phyloP scores from a whole-genome alignment of 2,113 vertebrate genomes.

The Psilopogon haemacephalus region DNA sequence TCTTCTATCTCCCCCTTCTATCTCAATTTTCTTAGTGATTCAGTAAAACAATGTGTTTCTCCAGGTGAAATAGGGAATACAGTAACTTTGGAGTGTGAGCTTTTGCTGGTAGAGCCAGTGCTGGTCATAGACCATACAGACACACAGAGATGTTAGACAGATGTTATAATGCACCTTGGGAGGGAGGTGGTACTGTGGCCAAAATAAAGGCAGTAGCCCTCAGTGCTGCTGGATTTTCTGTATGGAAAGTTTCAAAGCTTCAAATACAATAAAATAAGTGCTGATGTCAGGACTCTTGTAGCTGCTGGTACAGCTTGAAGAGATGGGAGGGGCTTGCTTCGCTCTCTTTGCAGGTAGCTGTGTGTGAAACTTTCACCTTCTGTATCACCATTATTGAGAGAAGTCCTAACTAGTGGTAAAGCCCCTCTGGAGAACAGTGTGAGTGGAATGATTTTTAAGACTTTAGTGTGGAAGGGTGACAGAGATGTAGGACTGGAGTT shows the following conservation, averaged over 20 bases:
- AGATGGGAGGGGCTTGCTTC: not conserved
- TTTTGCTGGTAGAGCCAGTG: not conserved
- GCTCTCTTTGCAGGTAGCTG: not conserved
- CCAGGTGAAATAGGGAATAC: rapidly evolving
- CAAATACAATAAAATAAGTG: not conserved
- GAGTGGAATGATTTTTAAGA: not conserved
- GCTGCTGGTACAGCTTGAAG: not conserved
- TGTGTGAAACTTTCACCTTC: not conserved
- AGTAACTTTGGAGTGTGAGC: not conserved
- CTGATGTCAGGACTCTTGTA: not conserved
- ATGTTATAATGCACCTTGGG: not conserved
- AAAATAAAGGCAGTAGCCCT: not conserved
- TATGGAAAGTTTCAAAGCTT: not conserved
- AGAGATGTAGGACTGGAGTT: not conserved
- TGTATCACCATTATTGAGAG: not conserved
- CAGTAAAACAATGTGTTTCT: not conserved
- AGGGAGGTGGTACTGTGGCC: not conserved
- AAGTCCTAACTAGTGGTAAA: not conserved
- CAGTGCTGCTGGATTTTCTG: not conserved
- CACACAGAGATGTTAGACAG: rapidly evolving
- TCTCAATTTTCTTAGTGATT: not conserved
- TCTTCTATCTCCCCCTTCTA: not conserved
- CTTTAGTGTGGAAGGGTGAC: rapidly evolving
- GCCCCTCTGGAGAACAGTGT: rapidly evolving
- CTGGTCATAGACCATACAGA: not conserved